Evolutionary conservation across 2,113 vertebrate genomes (phyloP), one percentile per base, ranked within the genome.

Genomic region (Collichthys lucidus): DNA sequence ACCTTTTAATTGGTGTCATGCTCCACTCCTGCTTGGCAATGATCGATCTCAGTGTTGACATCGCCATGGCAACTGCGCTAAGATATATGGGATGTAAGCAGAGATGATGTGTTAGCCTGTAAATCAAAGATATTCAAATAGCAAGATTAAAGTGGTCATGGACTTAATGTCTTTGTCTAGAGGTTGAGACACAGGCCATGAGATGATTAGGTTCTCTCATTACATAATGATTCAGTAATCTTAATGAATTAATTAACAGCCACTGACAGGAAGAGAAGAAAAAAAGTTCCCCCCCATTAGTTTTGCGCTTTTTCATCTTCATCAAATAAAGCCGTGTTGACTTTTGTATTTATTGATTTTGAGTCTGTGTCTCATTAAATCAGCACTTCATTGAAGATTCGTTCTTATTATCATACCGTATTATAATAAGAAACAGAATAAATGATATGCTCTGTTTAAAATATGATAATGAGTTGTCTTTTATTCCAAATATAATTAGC

Each of bases 1-100:
- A 93, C 93, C 93, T 94, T 88, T 93, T 94, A 93, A 94, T 94
- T 94, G 93, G 91, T 94, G 93, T 93, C 92, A 88, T 77, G 92
- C 89, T 93, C 90, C 77, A 29, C 84, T 92, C 92, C 88, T 93
- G 88, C 86, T 90, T 92, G 92, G 83, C 89, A 84, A 85, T 92
- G 93, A 94, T 93, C 87, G 88, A 94, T 92, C 90, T 76, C 50
- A 4, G 0, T 82, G 87, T 91, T 92, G 89, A 92, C 85, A 87
- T 94, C 77, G 60, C 91, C 82, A 86, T 85, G 82, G 91, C 73
- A 90, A 92, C 90, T 1, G 11, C 15, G 2, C 56, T 50, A 67
- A 92, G 92, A 91, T 57, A 70, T 86, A 92, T 88, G 82, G 72
- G 63, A 69, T 22, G 74, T 64, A 70, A 77, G 82, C 49, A 35